A percentile compares a stretch with the other conserved stretches of the same genome.
Conservation (phyloP, 1,140 invertebrate genomes). For the Leptinotarsa lineolata region DNA sequence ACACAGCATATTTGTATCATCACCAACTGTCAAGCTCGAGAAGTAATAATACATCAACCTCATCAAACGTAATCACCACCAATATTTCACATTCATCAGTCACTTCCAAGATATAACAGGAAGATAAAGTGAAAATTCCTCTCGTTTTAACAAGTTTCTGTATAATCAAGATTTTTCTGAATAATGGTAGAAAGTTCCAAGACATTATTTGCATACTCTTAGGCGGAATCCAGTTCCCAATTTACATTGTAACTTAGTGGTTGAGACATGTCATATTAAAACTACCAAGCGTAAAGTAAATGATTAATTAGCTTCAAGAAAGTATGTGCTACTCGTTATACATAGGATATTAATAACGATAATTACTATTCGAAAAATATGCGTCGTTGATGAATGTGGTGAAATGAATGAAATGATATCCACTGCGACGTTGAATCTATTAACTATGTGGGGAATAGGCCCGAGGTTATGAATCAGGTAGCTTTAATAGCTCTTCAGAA, state of each 20-base stretch:
- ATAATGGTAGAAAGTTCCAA: conserved; percentile 3
- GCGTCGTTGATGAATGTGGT: conserved; percentile 8
- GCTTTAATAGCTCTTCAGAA: too few relatives aligned
- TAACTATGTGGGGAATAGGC: not conserved
- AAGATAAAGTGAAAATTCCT: not conserved
- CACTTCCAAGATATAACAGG: not conserved
- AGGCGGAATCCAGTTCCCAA: not conserved
- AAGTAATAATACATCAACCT: not conserved
- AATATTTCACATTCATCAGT: not conserved
- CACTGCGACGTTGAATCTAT: not conserved
- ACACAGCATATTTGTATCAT: not conserved
- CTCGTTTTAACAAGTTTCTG: not conserved
- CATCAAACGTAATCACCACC: not conserved
- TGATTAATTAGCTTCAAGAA: conserved; percentile 7
- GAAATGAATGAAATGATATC: conserved; percentile 2
- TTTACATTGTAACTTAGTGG: not conserved
- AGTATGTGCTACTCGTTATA: conserved; percentile 10
- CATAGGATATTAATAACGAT: conserved; percentile 12
- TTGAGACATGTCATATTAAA: conserved; percentile 15
- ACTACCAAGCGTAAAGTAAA: conserved; percentile 13
- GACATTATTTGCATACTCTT: not conserved
- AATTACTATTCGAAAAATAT: conserved; percentile 1
- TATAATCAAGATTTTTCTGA: not conserved
- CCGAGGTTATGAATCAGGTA: too few relatives aligned
- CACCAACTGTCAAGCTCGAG: not conserved